These are phyloP conservation scores for Aleadryas rufinucha DNA, from an alignment of 2,113 vertebrate genomes.

Conservation along the genomic window DNA sequence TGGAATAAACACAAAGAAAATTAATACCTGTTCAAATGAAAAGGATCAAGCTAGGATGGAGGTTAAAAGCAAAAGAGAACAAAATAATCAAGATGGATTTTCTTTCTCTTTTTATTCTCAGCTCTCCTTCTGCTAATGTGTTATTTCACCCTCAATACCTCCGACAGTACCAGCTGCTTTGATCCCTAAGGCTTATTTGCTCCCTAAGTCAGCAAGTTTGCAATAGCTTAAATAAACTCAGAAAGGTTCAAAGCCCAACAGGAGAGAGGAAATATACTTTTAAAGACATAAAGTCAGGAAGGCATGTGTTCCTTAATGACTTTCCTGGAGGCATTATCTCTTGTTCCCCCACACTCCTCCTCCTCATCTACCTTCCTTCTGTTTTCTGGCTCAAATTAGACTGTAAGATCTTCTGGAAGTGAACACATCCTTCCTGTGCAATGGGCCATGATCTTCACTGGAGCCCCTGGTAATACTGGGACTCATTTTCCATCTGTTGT, in stretches of 20 bases:
- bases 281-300: background rate
- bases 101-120: slow-evolving; percentile 9
- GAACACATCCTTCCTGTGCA: slow-evolving; percentile 27
- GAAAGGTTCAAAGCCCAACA: slow-evolving; percentile 25
- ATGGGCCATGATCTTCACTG: slow-evolving; percentile 3
- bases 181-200: slow-evolving; percentile 49
- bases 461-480: background rate
- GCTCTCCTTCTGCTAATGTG: background rate
- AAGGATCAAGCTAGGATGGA: slow-evolving; percentile 35
- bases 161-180: slow-evolving; percentile 37
- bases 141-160: slow-evolving; percentile 4
- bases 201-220: slow-evolving; percentile 40
- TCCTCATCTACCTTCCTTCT: slow-evolving; percentile 51
- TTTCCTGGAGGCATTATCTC: slow-evolving; percentile 52
- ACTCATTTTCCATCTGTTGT: slow-evolving; percentile 42
- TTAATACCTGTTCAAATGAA: slow-evolving; percentile 46
- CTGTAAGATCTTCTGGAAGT: background rate
- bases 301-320: slow-evolving; percentile 29
- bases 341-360: background rate
- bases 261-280: slow-evolving; percentile 2
- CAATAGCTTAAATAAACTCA: slow-evolving; percentile 32
- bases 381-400: slow-evolving; percentile 50
- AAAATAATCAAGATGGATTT: slow-evolving; percentile 33
- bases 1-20: slow-evolving; percentile 56
- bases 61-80: slow-evolving; percentile 16